These are phyloP conservation scores for Microctonus hyperodae DNA, from an alignment of 2,888 invertebrate species.

Conservation along the genomic window DNA sequence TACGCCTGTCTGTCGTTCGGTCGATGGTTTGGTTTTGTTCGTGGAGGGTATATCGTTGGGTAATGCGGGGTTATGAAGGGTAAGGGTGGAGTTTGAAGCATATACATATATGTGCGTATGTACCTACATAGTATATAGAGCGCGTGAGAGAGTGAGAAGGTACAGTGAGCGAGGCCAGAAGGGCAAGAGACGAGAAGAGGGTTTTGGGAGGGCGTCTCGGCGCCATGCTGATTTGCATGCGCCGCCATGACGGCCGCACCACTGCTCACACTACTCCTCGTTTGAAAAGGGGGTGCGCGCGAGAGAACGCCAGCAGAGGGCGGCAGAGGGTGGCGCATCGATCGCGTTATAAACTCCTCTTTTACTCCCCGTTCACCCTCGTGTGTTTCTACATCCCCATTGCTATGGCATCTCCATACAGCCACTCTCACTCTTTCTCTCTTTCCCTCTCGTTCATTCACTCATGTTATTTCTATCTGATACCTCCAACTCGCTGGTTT, in stretches of 20 bases:
- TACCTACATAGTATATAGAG: too few species aligned
- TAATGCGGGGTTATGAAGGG: conserved; percentile 2
- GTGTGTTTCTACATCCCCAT: conserved; percentile 41
- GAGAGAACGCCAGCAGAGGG: conserved; percentile 45
- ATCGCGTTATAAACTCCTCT: conserved; percentile 62
- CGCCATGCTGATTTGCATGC: conserved; percentile 72
- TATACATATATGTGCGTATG: too few species aligned
- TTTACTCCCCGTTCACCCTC: conserved; percentile 42
- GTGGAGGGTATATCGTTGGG: conserved; percentile 45
- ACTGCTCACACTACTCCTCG: conserved; percentile 49
- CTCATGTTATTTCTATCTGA: background rate
- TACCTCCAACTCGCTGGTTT: background rate
- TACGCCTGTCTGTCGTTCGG: conserved; percentile 54
- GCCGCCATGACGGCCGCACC: conserved; percentile 67
- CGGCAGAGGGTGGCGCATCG: conserved; percentile 65
- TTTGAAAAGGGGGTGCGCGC: conserved; percentile 43
- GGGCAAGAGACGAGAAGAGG: conserved; percentile 37
- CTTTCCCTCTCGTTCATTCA: background rate
- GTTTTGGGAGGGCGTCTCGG: conserved; percentile 63
- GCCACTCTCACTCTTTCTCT: conserved; percentile 32
- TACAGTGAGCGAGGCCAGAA: conserved; percentile 37
- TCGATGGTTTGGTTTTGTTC: conserved; percentile 59
- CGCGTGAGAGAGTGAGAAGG: conserved; percentile 1
- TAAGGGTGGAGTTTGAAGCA: background rate
- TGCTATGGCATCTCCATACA: conserved; percentile 26